Evolutionary conservation across 1,140 invertebrate genomes (phyloP), one percentile per base, ranked within the genome.

Genomic region (Steinernema khuongi): DNA sequence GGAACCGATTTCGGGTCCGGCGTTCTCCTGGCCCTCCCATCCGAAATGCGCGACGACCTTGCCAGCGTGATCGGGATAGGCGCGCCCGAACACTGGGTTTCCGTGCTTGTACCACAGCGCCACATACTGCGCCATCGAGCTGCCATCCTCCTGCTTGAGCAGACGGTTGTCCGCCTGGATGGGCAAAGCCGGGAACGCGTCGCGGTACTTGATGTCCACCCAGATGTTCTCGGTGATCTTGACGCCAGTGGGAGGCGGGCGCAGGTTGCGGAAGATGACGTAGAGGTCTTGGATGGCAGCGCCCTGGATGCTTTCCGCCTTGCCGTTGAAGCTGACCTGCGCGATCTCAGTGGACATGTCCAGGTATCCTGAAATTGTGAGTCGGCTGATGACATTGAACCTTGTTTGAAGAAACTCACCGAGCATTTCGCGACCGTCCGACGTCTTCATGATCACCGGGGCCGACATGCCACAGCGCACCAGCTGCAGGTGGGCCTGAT

Each of bases 231-330:
- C 77, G 22, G 71, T 69, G 17, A 79, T 36, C 76, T 78, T 79
- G 44, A 77, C 33, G 19, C 76, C 76, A 50, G 74, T 79, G 18
- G 77, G 77, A 43, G 76, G 73, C 1, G 75, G 77, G 29, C 36
- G 68, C n/a, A 79, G 50, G 60, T 78, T 79, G 31, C 77, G 77
- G 68, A 79, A 78, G 74, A 79, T 79, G 22, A 77, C 71, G 50
- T 77, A 31, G 28, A 78, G 50, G 17, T 74, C 67, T 26, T 70
- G 11, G 31, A 41, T 32, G 18, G 60, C 71, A 22, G 67, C 71
- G 31, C 75, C 71, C 32, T 73, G 66, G 26, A 22, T 31, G 18
- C 70, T 73, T 43, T 76, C 75, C 11, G 71, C 68, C 22, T 77
- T 73, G 29, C 75, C 75, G 30, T 32, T 31, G 31, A 69, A 50